phyloP scores from a whole-genome alignment of 1,140 invertebrate genomes.

The Drosophila ficusphila region DNA sequence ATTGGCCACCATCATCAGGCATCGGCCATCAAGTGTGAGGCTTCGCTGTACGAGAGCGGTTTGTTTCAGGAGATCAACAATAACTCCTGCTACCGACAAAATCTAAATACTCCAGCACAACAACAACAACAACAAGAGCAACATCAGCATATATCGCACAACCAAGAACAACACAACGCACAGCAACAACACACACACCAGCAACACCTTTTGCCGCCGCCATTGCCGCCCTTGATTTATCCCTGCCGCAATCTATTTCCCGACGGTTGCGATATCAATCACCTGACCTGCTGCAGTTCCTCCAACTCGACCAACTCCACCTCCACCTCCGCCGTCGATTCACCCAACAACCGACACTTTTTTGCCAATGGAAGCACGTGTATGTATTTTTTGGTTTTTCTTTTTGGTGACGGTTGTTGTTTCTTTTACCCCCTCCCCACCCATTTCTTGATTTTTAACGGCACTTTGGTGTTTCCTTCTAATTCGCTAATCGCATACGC shows the following conservation, averaged over 20 bases:
- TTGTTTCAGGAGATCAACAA: slow-evolving; percentile 72
- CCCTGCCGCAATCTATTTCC: slow-evolving; percentile 80
- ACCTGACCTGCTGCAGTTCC: slow-evolving; percentile 58
- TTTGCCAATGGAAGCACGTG: slow-evolving; percentile 56
- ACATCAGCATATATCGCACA: no score
- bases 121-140: not conserved
- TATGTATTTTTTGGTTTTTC: slow-evolving; percentile 55
- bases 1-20: slow-evolving; percentile 28
- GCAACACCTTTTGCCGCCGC: slow-evolving; percentile 30
- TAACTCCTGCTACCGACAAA: slow-evolving; percentile 70
- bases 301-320: slow-evolving; percentile 20
- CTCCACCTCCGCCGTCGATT: slow-evolving; percentile 11
- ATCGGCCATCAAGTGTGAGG: slow-evolving; percentile 60
- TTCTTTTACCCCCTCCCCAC: no score
- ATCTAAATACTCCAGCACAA: slow-evolving; percentile 43
- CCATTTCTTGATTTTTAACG: not conserved
- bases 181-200: slow-evolving; percentile 13
- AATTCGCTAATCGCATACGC: slow-evolving; percentile 56
- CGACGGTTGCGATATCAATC: slow-evolving; percentile 75
- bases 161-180: not conserved
- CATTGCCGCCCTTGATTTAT: slow-evolving; percentile 66
- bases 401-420: slow-evolving; percentile 37
- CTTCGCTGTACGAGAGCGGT: slow-evolving; percentile 47
- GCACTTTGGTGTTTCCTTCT: slow-evolving; percentile 19
- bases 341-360: slow-evolving; percentile 29